Percentiles rank a stretch among this genome's conserved stretches.
phyloP scores from a whole-genome alignment of 2,113 vertebrate species.

The Gopherus flavomarginatus region DNA sequence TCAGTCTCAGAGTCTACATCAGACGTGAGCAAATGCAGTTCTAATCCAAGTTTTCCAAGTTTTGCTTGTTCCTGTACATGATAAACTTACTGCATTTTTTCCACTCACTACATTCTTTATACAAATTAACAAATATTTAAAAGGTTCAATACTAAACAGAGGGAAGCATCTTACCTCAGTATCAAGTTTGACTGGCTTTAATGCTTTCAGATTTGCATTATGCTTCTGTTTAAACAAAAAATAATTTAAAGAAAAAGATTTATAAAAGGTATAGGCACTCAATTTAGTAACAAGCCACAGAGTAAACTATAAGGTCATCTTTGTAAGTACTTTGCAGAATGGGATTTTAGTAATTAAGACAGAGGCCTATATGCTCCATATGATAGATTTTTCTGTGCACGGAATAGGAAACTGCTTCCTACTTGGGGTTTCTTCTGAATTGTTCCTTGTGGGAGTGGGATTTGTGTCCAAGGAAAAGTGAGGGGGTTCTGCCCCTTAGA shows the following conservation, averaged over 20 bases:
- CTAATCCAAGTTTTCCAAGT: slow-evolving; percentile 93
- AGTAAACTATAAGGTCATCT: background rate
- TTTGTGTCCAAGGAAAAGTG: background rate
- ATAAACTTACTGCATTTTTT: slow-evolving; percentile 6
- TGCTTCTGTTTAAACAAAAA: slow-evolving; percentile 88
- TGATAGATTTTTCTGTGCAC: background rate
- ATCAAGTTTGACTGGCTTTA: slow-evolving; percentile 92
- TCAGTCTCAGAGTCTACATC: slow-evolving; percentile 92
- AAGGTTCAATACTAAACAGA: background rate
- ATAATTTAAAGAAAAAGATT: slow-evolving; percentile 20
- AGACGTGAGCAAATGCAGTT: slow-evolving; percentile 91
- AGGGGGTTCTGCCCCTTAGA: background rate
- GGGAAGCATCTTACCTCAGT: slow-evolving; percentile 86
- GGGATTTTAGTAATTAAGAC: background rate
- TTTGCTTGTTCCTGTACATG: slow-evolving; percentile 89
- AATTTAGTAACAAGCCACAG: slow-evolving; percentile 10
- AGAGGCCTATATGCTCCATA: background rate
- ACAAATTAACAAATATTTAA: background rate
- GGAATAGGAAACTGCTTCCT: background rate
- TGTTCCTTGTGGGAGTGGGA: background rate
- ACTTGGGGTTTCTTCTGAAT: background rate
- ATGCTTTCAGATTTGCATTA: slow-evolving; percentile 88
- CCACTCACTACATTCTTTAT: background rate
- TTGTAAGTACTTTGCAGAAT: background rate
- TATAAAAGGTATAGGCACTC: slow-evolving; percentile 8